Base-by-base conservation (phyloP, 2,888 invertebrate genomes). In the Lithodes maja region DNA sequence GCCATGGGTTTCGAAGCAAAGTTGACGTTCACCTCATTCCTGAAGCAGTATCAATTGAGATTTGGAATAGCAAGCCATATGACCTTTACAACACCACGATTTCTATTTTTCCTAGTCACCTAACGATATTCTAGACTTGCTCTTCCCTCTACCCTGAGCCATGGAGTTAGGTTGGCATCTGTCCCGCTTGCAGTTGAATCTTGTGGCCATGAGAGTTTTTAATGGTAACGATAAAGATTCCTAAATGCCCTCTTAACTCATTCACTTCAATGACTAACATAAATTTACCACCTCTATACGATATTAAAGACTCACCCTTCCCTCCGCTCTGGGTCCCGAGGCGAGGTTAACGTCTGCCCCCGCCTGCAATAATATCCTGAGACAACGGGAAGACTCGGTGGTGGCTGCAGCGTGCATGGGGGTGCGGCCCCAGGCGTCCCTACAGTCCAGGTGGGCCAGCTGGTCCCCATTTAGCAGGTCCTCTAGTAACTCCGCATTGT, bases 351-450 rank as follows among this genome's bases (percentile, higher is more conserved):
- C 80, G 61, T 85, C 92, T 94, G 95, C 94, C 17, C 97, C 97
- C 17, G 96, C 95, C 85, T 95, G 95, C 50, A 97, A 94, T 68
- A 97, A 94, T 90, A 97, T 96, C 53, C 95, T 94, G n/a, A 97
- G 94, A 93, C 97, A 97, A 90, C 95, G 95, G 55, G 96, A 96
- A 92, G 96, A 95, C 92, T 97, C 97, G 7, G 96, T 96, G 80
- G 97, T 95, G 2, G 97, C 97, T 1, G 97, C 97, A 0, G 97
- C 97, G 94, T 97, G 97, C 50, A 97, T 94, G 0, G 97, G 96
- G 0, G 96, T 96, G 74, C 97, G 94, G 0, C 96, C 96, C 95
- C 96, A 96, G 1, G 95, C 95, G 93, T 97, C 97, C 78, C 95
- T 95, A 54, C 96, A 96, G 93, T 97, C 95, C 75, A 96, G 95